Base-by-base conservation (phyloP, 2,888 invertebrate species). In the Drosophila eohydei region DNA sequence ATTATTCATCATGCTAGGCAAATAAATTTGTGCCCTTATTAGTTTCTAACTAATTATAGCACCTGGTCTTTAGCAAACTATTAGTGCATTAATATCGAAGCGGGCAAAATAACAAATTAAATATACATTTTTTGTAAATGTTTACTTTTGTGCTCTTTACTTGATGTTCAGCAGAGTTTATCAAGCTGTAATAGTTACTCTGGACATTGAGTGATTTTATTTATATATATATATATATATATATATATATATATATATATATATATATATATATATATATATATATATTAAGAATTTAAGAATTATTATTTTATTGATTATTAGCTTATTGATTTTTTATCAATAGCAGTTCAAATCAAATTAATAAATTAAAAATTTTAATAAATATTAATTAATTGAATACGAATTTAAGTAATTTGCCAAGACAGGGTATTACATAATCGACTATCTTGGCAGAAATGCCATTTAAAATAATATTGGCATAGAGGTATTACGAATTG, bases 11-110 rank as follows among this genome's bases (percentile, higher is more conserved):
- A 68, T 48, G 40, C 28, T 11, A 55, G 26, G 48, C 40, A 48
- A 36, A 40, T 67, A 28, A 66, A 44, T 32, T 36, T 32, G 38
- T 40, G 34, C 36, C 28, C 38, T 11, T 43, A 26, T 65, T 65
- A 41, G 36, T 51, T 8, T 0, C 36, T 16, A 12, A 48, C 21
- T n/a, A 8, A 26, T 26, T 6, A 36, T 26, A 36, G 11, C 28
- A 36, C 16, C 28, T 21, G 28, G 16, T 28, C 34, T 43, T 61
- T 12, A 59, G 21, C 61, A 60, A 60, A 11, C 28, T 36, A 44
- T 61, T n/a, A 30, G 3, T 8, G 9, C 12, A 61, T 61, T 60
- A 36, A n/a, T 32, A 7, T 16, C 43, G 11, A 16, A 12, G 34
- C 34, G n/a, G 1, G 11, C 9, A 4, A 36, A 36, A 38, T 16